A percentile compares a stretch with the other conserved stretches of the same genome.
These are phyloP conservation scores for Silurus glanis DNA, from an alignment of 2,113 vertebrate species.

Conservation along the genomic window DNA sequence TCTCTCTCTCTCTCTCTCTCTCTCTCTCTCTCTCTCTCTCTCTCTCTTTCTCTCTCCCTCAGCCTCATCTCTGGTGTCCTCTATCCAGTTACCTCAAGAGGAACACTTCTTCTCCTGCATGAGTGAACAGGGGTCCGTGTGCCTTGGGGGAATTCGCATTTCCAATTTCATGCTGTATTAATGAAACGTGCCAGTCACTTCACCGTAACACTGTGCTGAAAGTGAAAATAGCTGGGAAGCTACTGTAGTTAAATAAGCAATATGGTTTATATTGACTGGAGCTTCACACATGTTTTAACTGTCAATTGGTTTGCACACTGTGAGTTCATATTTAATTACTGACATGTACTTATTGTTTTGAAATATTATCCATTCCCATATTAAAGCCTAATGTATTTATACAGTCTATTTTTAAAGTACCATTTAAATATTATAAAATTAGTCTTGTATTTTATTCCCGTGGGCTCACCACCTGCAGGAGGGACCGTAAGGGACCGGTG, in stretches of 20 bases:
- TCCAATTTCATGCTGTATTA: conserved; percentile 67
- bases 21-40: conserved; percentile 21
- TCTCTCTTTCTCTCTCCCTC: conserved; percentile 9
- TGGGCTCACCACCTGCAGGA: too few species aligned
- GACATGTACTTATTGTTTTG: not conserved
- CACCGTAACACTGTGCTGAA: conserved; percentile 43
- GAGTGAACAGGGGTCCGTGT: conserved; percentile 41
- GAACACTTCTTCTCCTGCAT: conserved; percentile 49
- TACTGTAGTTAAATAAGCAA: not conserved
- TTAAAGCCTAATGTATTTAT: not conserved
- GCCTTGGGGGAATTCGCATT: conserved; percentile 52
- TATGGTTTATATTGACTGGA: not conserved
- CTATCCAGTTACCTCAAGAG: conserved; percentile 38
- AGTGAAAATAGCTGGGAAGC: not conserved
- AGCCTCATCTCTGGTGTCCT: conserved; percentile 28
- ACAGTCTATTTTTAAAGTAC: too few species aligned
- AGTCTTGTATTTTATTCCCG: not conserved
- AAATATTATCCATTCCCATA: not conserved
- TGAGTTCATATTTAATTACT: not conserved
- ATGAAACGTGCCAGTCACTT: conserved; percentile 61
- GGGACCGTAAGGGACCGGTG: too few species aligned
- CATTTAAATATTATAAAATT: not conserved
- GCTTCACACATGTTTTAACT: not conserved
- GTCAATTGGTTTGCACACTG: not conserved
- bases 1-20: too few species aligned